Conservation (phyloP, 1,140 invertebrate species). For the Drosophila novamexicana region DNA sequence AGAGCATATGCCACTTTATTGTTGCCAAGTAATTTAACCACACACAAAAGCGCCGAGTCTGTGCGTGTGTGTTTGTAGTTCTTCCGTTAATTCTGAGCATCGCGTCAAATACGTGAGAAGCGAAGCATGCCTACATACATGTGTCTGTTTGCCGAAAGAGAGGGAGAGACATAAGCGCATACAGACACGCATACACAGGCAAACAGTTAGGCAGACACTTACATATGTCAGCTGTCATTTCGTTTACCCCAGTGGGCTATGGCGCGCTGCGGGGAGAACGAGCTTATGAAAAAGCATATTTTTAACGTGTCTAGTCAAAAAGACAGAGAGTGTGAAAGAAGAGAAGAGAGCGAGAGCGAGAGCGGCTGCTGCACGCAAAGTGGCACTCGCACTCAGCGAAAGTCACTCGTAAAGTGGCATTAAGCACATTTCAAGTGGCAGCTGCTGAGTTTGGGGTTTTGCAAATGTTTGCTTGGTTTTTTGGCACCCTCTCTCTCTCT, state of each 20-base stretch:
- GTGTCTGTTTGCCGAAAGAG: not conserved
- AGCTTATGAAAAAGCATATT: slow-evolving; percentile 56
- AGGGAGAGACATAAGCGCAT: slow-evolving; percentile 14
- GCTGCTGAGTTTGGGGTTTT: slow-evolving; percentile 64
- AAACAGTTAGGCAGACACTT: slow-evolving; percentile 59
- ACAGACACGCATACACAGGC: slow-evolving; percentile 26
- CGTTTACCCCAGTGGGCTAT: slow-evolving; percentile 48
- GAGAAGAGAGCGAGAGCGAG: not conserved
- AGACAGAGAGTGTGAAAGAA: slow-evolving; percentile 3
- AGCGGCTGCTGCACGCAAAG: slow-evolving; percentile 62
- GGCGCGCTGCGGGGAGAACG: slow-evolving; percentile 2
- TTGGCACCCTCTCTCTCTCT: not conserved
- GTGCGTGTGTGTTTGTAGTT: not conserved
- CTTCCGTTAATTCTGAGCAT: slow-evolving; percentile 54
- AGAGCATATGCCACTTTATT: slow-evolving; percentile 76
- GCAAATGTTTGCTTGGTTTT: slow-evolving; percentile 67
- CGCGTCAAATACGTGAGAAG: slow-evolving; percentile 46
- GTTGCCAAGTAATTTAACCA: slow-evolving; percentile 82
- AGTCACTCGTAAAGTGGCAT: slow-evolving; percentile 81
- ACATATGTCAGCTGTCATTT: slow-evolving; percentile 81
- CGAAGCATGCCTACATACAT: slow-evolving; percentile 13
- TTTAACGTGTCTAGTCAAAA: slow-evolving; percentile 51
- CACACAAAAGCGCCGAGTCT: slow-evolving; percentile 33
- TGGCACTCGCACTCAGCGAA: slow-evolving; percentile 76
- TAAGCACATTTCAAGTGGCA: slow-evolving; percentile 78